phyloP scores from a whole-genome alignment of 2,888 invertebrate genomes.

The Eupithecia insigniata region DNA sequence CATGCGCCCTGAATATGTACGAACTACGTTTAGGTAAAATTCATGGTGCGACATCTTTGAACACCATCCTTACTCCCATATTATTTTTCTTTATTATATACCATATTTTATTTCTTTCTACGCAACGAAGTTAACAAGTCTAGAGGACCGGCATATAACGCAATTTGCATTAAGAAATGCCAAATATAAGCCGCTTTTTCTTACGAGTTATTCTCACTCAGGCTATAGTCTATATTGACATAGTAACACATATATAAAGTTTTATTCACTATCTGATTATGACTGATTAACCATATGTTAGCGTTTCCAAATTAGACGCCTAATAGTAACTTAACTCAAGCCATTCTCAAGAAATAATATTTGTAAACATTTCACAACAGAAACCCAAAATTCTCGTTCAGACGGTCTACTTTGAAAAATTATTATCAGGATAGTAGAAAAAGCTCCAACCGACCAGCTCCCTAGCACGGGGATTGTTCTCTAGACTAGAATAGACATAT shows the following conservation, averaged over 20 bases:
- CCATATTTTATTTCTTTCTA: neutral
- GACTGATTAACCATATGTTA: neutral
- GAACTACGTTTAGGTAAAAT: neutral
- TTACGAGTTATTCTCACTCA: neutral
- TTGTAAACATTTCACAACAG: neutral
- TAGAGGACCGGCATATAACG: no score
- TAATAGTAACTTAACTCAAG: neutral
- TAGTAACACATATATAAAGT: neutral
- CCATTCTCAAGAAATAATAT: neutral
- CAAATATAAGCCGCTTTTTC: neutral
- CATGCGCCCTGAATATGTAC: neutral
- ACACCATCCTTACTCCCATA: neutral
- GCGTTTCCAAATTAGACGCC: neutral
- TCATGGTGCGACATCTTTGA: neutral
- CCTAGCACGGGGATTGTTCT: no score
- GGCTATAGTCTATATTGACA: neutral
- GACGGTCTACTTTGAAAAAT: neutral
- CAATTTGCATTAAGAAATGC: neutral
- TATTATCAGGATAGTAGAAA: no score
- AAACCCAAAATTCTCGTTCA: neutral
- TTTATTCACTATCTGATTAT: neutral
- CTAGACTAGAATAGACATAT: no score
- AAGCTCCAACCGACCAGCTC: no score
- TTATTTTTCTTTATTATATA: no score
- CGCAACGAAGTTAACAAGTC: neutral